Evolutionary conservation across 2,888 invertebrate species (phyloP).

Genomic region (Temnothorax unifasciatus): DNA sequence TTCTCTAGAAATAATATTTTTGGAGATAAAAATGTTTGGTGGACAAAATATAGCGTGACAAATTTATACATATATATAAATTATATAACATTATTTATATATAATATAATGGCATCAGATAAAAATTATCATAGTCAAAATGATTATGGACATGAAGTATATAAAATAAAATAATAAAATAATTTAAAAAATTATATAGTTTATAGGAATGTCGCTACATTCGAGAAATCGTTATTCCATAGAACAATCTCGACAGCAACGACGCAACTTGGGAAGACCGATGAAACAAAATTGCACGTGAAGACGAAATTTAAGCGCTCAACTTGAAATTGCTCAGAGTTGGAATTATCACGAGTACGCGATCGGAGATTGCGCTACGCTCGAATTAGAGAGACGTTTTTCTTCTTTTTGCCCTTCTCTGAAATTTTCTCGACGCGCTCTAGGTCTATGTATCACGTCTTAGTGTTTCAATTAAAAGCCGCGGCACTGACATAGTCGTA

Average conservation of each 20-base stretch:
- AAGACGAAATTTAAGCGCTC: slow-evolving; percentile 12
- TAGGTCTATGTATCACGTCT: slow-evolving; percentile 2
- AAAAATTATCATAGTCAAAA: neutral
- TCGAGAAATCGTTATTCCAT: neutral
- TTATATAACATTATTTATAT: neutral
- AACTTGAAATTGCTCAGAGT: neutral
- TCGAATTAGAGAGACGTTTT: slow-evolving; percentile 7
- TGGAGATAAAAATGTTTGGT: too few relatives aligned
- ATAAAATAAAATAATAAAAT: neutral
- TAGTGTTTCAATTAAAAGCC: slow-evolving; percentile 30
- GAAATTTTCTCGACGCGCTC: neutral
- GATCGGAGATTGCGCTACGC: neutral
- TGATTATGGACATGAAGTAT: neutral
- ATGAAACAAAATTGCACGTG: neutral
- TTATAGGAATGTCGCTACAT: neutral
- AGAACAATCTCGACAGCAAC: neutral
- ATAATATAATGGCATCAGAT: neutral
- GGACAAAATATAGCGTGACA: too few relatives aligned
- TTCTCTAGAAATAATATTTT: too few relatives aligned
- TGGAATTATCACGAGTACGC: neutral
- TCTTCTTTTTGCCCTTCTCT: neutral
- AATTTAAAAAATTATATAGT: neutral
- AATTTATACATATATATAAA: too few relatives aligned
- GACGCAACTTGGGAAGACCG: neutral
- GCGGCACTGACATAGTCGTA: neutral